Conservation (phyloP, 1,140 invertebrate species). For the Neodiprion pinetum region DNA sequence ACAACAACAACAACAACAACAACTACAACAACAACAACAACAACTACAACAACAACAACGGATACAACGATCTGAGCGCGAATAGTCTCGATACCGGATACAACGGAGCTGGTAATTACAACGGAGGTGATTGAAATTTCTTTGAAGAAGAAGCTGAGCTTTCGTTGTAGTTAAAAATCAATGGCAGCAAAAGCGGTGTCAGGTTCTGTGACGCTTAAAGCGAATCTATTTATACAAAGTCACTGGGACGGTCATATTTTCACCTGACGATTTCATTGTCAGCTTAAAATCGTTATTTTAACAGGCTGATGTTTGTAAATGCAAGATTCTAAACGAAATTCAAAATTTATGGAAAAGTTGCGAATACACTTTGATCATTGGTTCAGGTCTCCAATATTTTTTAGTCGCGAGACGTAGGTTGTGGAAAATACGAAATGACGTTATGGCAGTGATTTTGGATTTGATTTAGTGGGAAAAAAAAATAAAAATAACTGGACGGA, state of each 20-base stretch:
- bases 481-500: too few relatives aligned
- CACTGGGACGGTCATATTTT: background rate
- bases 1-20: constrained; percentile 32
- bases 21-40: constrained; percentile 32
- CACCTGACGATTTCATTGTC: background rate
- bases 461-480: too few relatives aligned
- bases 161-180: background rate
- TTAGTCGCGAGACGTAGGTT: too few relatives aligned
- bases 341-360: too few relatives aligned
- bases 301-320: too few relatives aligned
- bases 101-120: constrained; percentile 28
- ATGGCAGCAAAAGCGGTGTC: background rate
- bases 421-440: too few relatives aligned
- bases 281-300: too few relatives aligned
- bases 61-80: constrained; percentile 26
- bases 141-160: background rate
- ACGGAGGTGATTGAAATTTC: background rate
- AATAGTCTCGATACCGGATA: constrained; percentile 34
- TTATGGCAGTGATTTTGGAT: too few relatives aligned
- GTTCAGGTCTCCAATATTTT: too few relatives aligned
- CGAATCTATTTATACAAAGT: background rate
- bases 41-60: constrained; percentile 34
- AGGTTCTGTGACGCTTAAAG: background rate
- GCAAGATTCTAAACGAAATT: too few relatives aligned
- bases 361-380: too few relatives aligned